These are phyloP conservation scores for Pseudococcus longispinus DNA, from an alignment of 2,888 invertebrate species.

Conservation along the genomic window DNA sequence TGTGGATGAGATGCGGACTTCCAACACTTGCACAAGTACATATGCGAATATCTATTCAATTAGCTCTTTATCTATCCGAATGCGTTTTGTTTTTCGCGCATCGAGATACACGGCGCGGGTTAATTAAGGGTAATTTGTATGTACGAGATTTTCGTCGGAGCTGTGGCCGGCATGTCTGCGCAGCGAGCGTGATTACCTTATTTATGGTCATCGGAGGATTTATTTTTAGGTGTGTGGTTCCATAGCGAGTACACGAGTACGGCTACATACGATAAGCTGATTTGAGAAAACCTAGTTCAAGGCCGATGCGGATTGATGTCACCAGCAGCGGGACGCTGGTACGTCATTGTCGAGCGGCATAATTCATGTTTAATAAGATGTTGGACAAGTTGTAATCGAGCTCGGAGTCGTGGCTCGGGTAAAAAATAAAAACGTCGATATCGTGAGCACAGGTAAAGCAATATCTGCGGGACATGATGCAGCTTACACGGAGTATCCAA, in stretches of 20 bases:
- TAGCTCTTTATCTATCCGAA: no score
- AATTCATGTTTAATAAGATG: neutral
- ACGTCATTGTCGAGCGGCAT: neutral
- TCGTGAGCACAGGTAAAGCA: neutral
- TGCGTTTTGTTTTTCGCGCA: neutral
- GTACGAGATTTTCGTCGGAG: constrained; percentile 3
- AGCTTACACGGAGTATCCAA: neutral
- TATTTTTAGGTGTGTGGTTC: constrained; percentile 12
- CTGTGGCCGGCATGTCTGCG: neutral
- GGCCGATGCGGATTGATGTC: neutral
- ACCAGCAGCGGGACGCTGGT: neutral
- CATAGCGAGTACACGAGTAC: neutral
- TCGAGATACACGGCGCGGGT: neutral
- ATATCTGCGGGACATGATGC: neutral
- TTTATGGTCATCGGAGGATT: constrained; percentile 30
- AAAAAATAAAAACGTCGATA: neutral
- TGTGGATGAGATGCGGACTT: no score
- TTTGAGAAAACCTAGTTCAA: constrained; percentile 9
- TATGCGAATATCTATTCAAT: no score
- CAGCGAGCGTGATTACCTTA: neutral
- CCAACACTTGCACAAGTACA: no score
- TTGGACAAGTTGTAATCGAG: neutral
- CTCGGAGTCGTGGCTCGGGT: neutral
- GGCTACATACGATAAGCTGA: constrained; percentile 4
- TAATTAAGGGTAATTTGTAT: constrained; percentile 45